Base-by-base conservation (phyloP, 1,140 invertebrate species). In the Mycetomoellerius zeteki region DNA sequence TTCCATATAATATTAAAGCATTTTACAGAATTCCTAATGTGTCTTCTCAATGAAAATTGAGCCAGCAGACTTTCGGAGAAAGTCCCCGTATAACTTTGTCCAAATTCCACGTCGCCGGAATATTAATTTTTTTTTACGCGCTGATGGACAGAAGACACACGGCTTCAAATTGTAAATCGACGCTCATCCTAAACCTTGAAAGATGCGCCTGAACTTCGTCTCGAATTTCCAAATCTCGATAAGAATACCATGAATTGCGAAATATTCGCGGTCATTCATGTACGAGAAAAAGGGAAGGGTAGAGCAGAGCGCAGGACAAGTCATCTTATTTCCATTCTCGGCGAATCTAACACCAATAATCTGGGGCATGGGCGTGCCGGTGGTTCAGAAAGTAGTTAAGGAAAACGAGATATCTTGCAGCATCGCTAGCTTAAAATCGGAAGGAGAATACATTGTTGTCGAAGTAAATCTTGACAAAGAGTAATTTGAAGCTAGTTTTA, bases 161-260 rank as follows among this genome's bases (percentile, higher is more conserved):
- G 19, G 50, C 67, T 19, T 60, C 69, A 62, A 62, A 24, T 60
- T 84, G 80, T 50, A 73, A 84, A 84, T 84, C 69, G 80, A 84
- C n/a, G 69, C 43, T 73, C 80, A 24, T 73, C 80, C 58, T 84
- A 84, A 60, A 60, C n/a, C 80, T 54, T 16, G 54, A 62, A 84
- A 84, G 60, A 62, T 60, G 54, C 27, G 69, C 37, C 69, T 2
- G 37, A 52, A 60, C 37, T 69, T 24, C 33, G 80, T 72, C 80
- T 84, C 80, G 24, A 84, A 84, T 84, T 84, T 84, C 80, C 69
- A 33, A 84, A 75, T 84, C 80, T 84, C 43, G 69, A 84, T 84
- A 84, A 84, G 80, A 47, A 27, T 84, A 84, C 80, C 80, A 73
- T 54, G 80, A 84, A 84, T 84, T 47, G 37, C 27, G 43, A 84